Evolutionary conservation across 2,113 vertebrate species (phyloP).

Genomic region (Manacus vitellinus): DNA sequence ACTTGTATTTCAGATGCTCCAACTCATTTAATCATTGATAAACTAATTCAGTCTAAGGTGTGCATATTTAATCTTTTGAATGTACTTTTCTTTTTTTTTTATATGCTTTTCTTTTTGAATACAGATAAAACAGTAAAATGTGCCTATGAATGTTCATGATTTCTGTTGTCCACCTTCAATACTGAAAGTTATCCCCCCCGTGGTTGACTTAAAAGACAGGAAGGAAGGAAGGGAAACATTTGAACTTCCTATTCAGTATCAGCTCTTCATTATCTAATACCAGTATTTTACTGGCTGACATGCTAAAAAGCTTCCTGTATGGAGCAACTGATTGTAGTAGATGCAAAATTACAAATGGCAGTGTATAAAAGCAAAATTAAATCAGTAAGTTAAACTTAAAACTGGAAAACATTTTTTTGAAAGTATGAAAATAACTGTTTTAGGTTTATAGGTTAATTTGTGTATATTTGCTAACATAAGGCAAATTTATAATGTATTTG

Average conservation of each 20-base stretch:
- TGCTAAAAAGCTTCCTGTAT: neutral
- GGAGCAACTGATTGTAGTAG: neutral
- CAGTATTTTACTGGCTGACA: neutral
- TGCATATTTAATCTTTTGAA: neutral
- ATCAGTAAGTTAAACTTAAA: neutral
- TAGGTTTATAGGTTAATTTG: neutral
- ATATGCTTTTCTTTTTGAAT: neutral
- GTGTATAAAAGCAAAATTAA: neutral
- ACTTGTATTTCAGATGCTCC: neutral
- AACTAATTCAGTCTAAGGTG: neutral
- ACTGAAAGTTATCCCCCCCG: neutral
- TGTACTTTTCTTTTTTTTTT: neutral
- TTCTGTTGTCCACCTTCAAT: neutral
- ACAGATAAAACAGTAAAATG: neutral
- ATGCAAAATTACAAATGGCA: neutral
- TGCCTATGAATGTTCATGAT: neutral
- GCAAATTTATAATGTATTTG: neutral
- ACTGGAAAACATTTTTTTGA: neutral
- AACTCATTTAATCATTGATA: neutral
- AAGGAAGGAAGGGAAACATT: neutral
- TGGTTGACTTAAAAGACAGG: neutral
- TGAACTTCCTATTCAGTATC: neutral
- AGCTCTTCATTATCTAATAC: neutral
- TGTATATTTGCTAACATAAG: neutral
- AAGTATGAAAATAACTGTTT: neutral